Conservation (phyloP, 64 coral and sea anemone species). For the Montipora foliosa region DNA sequence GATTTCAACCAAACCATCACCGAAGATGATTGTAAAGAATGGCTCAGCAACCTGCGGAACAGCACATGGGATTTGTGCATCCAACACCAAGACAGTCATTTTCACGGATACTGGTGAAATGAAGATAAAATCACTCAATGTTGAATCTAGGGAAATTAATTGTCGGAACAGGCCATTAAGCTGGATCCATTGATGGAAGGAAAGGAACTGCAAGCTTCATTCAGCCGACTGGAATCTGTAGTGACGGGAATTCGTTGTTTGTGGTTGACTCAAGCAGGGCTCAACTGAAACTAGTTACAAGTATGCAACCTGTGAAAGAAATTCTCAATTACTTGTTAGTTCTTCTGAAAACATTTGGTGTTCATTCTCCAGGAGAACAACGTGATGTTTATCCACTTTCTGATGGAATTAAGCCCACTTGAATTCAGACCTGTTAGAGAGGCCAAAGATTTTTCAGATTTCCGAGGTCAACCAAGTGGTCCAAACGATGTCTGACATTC, state of each 20-base stretch:
- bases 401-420: constrained; percentile 12
- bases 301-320: not conserved
- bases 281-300: too few relatives aligned
- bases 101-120: too few relatives aligned
- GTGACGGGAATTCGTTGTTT: too few relatives aligned
- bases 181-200: too few relatives aligned
- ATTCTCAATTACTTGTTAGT: constrained; percentile 20
- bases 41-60: constrained; percentile 1
- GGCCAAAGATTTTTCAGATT: constrained; percentile 19
- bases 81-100: not conserved
- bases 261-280: too few relatives aligned
- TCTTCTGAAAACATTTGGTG: constrained; percentile 26
- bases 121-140: too few relatives aligned
- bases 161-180: too few relatives aligned
- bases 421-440: not conserved
- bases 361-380: constrained; percentile 26
- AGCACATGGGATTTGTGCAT: constrained; percentile 30
- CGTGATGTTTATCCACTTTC: constrained; percentile 19
- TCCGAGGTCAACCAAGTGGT: constrained; percentile 43
- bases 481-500: not conserved
- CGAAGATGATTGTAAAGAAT: constrained; percentile 3
- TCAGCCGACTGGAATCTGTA: not conserved
- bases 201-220: too few relatives aligned
- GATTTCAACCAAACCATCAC: not conserved
- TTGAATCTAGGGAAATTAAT: too few relatives aligned